Evolutionary conservation across 2,113 vertebrate species (phyloP).

Genomic region (Malurus alboscapulatus): DNA sequence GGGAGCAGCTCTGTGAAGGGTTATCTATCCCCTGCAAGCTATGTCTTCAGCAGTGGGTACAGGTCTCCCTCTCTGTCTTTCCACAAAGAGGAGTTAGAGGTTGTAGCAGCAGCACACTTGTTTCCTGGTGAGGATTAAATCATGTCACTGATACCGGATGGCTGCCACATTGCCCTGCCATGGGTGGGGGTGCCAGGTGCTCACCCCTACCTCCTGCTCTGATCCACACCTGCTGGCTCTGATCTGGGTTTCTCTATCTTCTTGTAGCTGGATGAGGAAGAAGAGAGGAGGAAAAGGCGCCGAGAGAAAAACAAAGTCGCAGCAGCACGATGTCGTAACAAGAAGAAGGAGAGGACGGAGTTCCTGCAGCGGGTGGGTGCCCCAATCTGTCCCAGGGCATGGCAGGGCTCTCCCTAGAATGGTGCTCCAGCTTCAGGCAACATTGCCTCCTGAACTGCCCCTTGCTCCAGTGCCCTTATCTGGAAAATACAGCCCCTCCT

Average conservation of each 20-base stretch:
- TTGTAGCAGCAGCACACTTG: not conserved
- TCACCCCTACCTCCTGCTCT: not conserved
- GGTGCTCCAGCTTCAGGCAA: not conserved
- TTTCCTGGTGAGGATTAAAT: not conserved
- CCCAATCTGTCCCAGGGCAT: not conserved
- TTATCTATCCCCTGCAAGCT: not conserved
- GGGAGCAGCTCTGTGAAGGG: not conserved
- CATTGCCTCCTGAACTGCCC: not conserved
- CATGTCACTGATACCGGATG: fast-evolving
- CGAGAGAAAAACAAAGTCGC: constrained; percentile 98
- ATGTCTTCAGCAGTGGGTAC: not conserved
- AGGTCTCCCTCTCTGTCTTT: not conserved
- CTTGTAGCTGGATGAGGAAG: constrained; percentile 88
- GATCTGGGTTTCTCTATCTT: constrained; percentile 19
- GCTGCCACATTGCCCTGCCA: not conserved
- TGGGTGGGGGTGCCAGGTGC: fast-evolving
- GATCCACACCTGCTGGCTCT: not conserved
- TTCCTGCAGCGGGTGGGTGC: constrained; percentile 89
- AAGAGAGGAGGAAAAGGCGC: constrained; percentile 91
- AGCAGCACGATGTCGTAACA: constrained; percentile 95
- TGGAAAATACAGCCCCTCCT: not conserved
- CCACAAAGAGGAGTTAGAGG: not conserved
- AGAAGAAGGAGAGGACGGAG: constrained; percentile 96
- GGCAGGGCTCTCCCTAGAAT: not conserved
- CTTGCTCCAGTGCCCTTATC: not conserved